Percentiles rank a stretch among this genome's conserved stretches.
Conservation (phyloP, 1,140 invertebrate genomes). For the Drosophila asahinai region DNA sequence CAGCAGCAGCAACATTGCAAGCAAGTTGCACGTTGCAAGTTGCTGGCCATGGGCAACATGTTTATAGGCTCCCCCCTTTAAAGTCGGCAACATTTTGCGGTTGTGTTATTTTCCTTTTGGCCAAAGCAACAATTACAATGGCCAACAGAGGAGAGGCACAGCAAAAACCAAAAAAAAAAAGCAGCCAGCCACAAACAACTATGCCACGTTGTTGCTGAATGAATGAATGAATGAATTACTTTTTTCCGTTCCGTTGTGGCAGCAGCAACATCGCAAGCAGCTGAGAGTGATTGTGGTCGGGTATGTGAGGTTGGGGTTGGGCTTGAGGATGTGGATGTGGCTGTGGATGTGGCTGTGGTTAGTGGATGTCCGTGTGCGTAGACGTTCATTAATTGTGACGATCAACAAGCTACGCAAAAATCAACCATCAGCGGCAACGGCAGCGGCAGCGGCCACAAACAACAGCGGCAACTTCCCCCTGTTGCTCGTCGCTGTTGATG, state of each 20-base stretch:
- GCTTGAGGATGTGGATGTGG: slow-evolving; percentile 37
- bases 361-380: slow-evolving; percentile 80
- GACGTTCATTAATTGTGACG: slow-evolving; percentile 83
- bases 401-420: slow-evolving; percentile 83
- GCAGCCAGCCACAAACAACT: slow-evolving; percentile 42
- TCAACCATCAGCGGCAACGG: slow-evolving; percentile 30
- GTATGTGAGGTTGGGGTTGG: slow-evolving; percentile 29
- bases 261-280: slow-evolving; percentile 47
- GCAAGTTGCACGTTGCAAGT: slow-evolving; percentile 26
- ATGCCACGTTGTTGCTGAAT: slow-evolving; percentile 61
- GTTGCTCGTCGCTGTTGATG: slow-evolving; percentile 25
- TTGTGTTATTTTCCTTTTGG: slow-evolving; percentile 58
- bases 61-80: slow-evolving; percentile 34
- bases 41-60: slow-evolving; percentile 36
- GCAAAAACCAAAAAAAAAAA: slow-evolving; percentile 32
- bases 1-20: slow-evolving; percentile 12
- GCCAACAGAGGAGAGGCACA: slow-evolving; percentile 34
- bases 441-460: slow-evolving; percentile 41
- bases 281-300: slow-evolving; percentile 51
- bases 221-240: slow-evolving; percentile 76
- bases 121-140: slow-evolving; percentile 74
- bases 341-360: slow-evolving; percentile 71
- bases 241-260: slow-evolving; percentile 73
- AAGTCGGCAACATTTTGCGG: slow-evolving; percentile 73
- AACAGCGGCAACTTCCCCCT: slow-evolving; percentile 38